Percentiles rank a stretch among this genome's conserved stretches.
Evolutionary conservation across 2,888 invertebrate genomes (phyloP).

Genomic region (Hylaea fasciaria): DNA sequence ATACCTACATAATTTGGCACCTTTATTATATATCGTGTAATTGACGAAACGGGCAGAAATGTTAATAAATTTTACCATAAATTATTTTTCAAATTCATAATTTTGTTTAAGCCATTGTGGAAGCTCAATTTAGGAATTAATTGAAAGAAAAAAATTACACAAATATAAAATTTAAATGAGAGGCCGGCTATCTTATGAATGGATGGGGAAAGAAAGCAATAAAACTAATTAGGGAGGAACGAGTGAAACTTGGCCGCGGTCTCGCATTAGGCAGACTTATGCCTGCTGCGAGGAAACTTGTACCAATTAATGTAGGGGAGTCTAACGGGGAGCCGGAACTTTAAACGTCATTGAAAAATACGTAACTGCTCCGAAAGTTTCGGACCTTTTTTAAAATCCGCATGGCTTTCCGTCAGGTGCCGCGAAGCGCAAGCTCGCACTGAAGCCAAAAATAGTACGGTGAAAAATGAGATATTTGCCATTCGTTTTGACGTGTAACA

Average conservation of each 20-base stretch:
- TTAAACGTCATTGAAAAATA: constrained; percentile 33
- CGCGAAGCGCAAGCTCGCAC: constrained; percentile 7
- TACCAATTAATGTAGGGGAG: constrained; percentile 65
- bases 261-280: constrained; percentile 68
- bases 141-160: constrained; percentile 26
- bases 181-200: constrained; percentile 58
- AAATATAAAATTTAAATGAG: constrained; percentile 52
- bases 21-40: neutral
- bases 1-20: too few relatives aligned
- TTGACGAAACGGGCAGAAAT: constrained; percentile 1
- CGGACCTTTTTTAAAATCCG: constrained; percentile 2
- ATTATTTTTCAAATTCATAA: constrained; percentile 5
- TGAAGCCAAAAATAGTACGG: constrained; percentile 15
- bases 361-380: neutral
- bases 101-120: constrained; percentile 23
- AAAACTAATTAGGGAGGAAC: constrained; percentile 70
- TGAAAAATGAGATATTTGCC: constrained; percentile 8
- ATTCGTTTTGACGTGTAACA: constrained; percentile 11
- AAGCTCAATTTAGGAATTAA: constrained; percentile 34
- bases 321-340: constrained; percentile 40
- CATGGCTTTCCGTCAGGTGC: constrained; percentile 19
- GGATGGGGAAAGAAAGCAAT: constrained; percentile 66
- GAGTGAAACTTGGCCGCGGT: constrained; percentile 68
- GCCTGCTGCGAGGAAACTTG: constrained; percentile 66
- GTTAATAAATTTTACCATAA: neutral